These are phyloP conservation scores for Iguana delicatissima DNA, from an alignment of 2,797 vertebrate genomes.

Conservation along the genomic window DNA sequence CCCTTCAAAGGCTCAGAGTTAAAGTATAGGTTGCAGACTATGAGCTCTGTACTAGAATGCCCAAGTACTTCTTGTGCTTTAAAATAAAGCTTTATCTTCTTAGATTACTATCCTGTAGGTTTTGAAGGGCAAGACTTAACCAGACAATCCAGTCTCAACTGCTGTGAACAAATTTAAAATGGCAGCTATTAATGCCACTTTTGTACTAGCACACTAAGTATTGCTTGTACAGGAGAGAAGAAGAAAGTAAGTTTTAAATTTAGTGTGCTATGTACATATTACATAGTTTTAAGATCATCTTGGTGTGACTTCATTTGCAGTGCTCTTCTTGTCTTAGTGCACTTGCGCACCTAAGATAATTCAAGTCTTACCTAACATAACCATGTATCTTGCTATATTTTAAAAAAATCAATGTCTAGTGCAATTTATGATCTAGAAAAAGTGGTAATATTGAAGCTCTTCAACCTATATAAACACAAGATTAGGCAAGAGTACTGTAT, in stretches of 20 bases:
- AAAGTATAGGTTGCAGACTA: neutral
- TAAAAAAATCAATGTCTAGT: neutral
- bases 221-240: constrained; percentile 9
- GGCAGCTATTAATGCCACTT: neutral
- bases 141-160: constrained; percentile 8
- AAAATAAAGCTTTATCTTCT: neutral
- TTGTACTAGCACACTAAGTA: neutral
- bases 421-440: neutral
- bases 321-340: neutral
- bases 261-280: constrained; percentile 6
- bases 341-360: neutral
- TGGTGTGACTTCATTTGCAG: neutral
- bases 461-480: constrained; percentile 12
- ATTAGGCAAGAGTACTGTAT: constrained; percentile 47
- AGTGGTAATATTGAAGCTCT: neutral
- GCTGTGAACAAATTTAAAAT: neutral
- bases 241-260: neutral
- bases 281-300: neutral
- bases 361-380: neutral
- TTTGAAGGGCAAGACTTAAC: constrained; percentile 50
- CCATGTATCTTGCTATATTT: neutral
- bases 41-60: neutral
- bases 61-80: neutral
- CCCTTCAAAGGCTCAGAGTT: neutral
- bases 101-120: neutral